A percentile compares a stretch with the other conserved stretches of the same genome.
phyloP scores from a whole-genome alignment of 2,797 vertebrate species.

The Garrulus glandarius region DNA sequence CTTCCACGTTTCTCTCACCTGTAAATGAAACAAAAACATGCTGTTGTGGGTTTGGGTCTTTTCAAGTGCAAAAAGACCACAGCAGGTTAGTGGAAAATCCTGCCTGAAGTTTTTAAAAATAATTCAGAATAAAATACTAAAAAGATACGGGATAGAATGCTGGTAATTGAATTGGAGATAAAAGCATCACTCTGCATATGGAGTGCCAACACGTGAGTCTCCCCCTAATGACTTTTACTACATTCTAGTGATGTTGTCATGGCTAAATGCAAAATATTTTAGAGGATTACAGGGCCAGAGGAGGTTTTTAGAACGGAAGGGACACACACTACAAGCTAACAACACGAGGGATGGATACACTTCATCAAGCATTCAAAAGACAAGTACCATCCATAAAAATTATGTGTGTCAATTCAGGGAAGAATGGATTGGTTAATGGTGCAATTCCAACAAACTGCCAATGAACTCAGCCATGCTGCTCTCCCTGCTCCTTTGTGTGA shows the following conservation, averaged over 20 bases:
- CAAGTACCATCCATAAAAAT: background rate
- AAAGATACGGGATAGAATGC: background rate
- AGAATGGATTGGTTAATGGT: background rate
- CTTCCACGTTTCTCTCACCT: constrained; percentile 9
- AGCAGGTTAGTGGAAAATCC: background rate
- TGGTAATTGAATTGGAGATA: background rate
- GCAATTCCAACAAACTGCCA: background rate
- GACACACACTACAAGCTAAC: background rate
- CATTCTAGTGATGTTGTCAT: background rate
- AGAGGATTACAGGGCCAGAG: background rate
- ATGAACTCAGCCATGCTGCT: background rate
- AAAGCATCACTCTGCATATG: background rate
- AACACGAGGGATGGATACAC: background rate
- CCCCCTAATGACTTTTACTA: background rate
- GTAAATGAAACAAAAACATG: background rate
- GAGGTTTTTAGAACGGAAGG: background rate
- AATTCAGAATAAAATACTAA: background rate
- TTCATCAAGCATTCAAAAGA: background rate
- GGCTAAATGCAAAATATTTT: background rate
- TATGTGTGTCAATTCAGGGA: background rate
- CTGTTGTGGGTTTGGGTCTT: accelerated
- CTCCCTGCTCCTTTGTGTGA: background rate
- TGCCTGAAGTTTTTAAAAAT: background rate
- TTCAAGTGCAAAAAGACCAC: background rate
- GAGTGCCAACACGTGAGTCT: background rate